Evolutionary conservation across 2,797 vertebrate species (phyloP).

Genomic region (Sebastes taczanowskii): DNA sequence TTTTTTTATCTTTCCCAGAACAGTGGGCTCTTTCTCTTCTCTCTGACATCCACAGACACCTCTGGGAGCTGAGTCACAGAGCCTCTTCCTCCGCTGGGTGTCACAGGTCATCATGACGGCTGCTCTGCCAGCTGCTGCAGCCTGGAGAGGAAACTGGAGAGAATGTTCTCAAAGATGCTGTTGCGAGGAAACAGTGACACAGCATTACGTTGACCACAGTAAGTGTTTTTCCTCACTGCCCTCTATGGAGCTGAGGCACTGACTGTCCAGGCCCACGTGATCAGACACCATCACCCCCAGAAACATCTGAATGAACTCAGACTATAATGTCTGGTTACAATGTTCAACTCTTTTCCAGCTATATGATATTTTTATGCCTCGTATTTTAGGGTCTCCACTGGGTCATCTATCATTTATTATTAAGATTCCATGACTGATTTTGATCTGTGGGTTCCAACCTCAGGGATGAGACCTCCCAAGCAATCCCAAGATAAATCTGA

Average conservation of each 20-base stretch:
- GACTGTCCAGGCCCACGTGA: background rate
- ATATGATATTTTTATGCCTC: background rate
- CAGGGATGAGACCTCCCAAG: background rate
- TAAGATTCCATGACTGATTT: background rate
- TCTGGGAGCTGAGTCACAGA: slow-evolving; percentile 69
- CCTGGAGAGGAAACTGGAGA: slow-evolving; percentile 34
- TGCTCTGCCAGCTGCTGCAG: slow-evolving; percentile 56
- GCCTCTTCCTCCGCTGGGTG: slow-evolving; percentile 42
- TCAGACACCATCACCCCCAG: slow-evolving; percentile 31
- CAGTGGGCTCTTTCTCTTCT: slow-evolving; percentile 16
- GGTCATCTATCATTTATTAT: background rate
- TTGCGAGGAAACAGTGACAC: slow-evolving; percentile 57
- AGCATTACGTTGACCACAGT: slow-evolving; percentile 37
- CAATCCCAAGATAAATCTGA: background rate
- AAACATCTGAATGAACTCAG: slow-evolving; percentile 37
- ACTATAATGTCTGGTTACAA: slow-evolving; percentile 4
- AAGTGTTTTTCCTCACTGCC: slow-evolving; percentile 33
- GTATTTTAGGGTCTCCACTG: background rate
- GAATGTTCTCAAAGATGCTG: slow-evolving; percentile 48
- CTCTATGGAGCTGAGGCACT: slow-evolving; percentile 12
- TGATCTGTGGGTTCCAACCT: slow-evolving; percentile 4
- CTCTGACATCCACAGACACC: slow-evolving; percentile 48
- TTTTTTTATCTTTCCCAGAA: slow-evolving; percentile 53
- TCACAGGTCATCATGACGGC: slow-evolving; percentile 51
- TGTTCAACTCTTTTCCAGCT: background rate